Evolutionary conservation across 2,888 invertebrate genomes (phyloP), one percentile per base, ranked within the genome.

Genomic region (Acheta domesticus): DNA sequence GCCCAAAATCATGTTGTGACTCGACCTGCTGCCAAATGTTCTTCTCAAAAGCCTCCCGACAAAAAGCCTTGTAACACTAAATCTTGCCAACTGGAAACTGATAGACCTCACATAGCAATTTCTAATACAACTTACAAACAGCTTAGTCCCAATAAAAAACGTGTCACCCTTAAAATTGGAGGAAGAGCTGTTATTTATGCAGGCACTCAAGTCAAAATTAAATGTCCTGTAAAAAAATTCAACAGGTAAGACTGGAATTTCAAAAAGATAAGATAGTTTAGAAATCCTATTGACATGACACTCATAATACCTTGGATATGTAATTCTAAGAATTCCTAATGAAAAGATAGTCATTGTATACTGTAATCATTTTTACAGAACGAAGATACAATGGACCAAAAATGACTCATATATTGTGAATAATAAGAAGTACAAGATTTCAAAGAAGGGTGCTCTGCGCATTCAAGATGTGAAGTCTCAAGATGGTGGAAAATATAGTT

Each of bases 121-220:
- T 93, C 92, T 74, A 94, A 94, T 85, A 93, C 93, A 83, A 94
- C 93, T 0, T 96, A 93, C 84, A 93, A 95, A 81, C 96, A 97
- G 85, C 93, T 93, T 82, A 94, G 94, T 84, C 92, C 93, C 0
- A 93, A 92, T 84, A 93, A 93, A 87, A 92, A 92, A 82, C 94
- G 94, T 88, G 91, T 89, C 19, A 93, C 94, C 1, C 89, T 97
- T 0, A 96, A 95, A 87, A 94, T 98, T 0, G 97, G 97, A 0
- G 97, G 97, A 0, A 93, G 93, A 1, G 98, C 97, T 0, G 94
- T 94, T 1, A 93, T 98, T 77, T 97, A 95, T 88, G 92, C 94
- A 84, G 97, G 97, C 12, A 96, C 96, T 0, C 94, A 94, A 84
- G 92, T 98, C 81, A 97, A 97, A 88, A 95, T 98, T 83, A 95